Conservation (phyloP, 2,797 vertebrate species). For the Chanos chanos region DNA sequence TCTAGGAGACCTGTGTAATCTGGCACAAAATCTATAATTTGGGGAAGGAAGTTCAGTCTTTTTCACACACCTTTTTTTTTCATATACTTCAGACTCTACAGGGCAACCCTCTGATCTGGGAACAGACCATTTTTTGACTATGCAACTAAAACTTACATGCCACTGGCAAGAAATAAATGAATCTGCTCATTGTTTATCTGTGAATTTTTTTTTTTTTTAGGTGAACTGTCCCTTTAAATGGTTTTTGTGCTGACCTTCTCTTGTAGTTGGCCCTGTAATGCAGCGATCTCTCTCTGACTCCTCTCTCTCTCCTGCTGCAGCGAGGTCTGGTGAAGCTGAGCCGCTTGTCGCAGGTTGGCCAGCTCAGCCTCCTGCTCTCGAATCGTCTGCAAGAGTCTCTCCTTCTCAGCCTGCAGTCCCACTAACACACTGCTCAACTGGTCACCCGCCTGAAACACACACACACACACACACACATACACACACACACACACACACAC, state of each 20-base stretch:
- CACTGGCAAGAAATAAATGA: too few species aligned
- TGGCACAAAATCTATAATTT: too few species aligned
- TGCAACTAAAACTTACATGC: too few species aligned
- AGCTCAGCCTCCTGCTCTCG: slow-evolving; percentile 69
- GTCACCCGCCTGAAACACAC: slow-evolving; percentile 61
- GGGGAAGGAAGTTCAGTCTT: too few species aligned
- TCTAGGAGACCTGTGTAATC: too few species aligned
- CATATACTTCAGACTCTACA: too few species aligned
- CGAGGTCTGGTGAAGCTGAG: slow-evolving; percentile 63
- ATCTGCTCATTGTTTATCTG: too few species aligned
- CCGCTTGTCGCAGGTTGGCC: slow-evolving; percentile 62
- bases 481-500: background rate
- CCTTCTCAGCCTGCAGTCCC: slow-evolving; percentile 72
- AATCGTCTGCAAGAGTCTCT: slow-evolving; percentile 52
- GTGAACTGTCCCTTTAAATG: background rate
- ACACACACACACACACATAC: background rate
- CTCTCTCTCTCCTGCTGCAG: slow-evolving; percentile 70
- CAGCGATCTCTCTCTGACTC: slow-evolving; percentile 51
- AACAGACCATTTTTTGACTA: too few species aligned
- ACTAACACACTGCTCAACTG: slow-evolving; percentile 66
- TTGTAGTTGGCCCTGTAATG: slow-evolving; percentile 62
- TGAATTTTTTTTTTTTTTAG: background rate
- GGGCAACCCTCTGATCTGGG: too few species aligned
- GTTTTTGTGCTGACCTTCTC: slow-evolving; percentile 64
- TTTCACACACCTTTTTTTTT: too few species aligned